Evolutionary conservation across 1,140 invertebrate species (phyloP).

Genomic region (Pogonomyrmex californicus): DNA sequence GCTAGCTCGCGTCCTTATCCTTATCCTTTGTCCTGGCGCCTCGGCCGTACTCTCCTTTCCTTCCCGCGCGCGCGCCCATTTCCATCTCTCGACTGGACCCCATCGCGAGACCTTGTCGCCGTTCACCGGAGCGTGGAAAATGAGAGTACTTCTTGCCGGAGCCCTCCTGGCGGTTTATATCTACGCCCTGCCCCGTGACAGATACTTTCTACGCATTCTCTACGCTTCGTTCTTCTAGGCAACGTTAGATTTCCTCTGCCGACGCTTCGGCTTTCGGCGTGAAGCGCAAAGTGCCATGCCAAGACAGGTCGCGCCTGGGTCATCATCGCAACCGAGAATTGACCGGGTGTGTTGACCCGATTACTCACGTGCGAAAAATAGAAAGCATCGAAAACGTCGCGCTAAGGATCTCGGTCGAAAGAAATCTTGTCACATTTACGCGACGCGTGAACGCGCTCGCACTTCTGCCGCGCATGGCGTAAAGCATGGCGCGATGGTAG

Average conservation of each 20-base stretch:
- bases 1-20: conserved; percentile 52
- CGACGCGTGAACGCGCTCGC: not conserved
- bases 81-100: conserved; percentile 69
- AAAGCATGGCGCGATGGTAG: conserved; percentile 12
- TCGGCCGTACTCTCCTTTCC: conserved; percentile 33
- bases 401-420: not conserved
- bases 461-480: not conserved
- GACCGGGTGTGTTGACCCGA: conserved; percentile 33
- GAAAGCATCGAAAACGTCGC: conserved; percentile 52
- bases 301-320: conserved; percentile 9
- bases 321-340: conserved; percentile 3
- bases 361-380: conserved; percentile 44
- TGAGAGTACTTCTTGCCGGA: conserved; percentile 76
- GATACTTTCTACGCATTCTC: conserved; percentile 73
- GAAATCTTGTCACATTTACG: not conserved
- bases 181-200: conserved; percentile 64
- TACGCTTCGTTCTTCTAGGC: conserved; percentile 63
- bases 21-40: conserved; percentile 70
- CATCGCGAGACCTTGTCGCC: conserved; percentile 77
- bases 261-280: conserved; percentile 32
- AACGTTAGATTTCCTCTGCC: conserved; percentile 4
- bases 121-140: conserved; percentile 80
- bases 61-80: conserved; percentile 59
- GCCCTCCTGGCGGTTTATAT: conserved; percentile 61
- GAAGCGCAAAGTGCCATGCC: conserved; percentile 14